Evolutionary conservation across 2,113 vertebrate genomes (phyloP).

Genomic region (Leucosticte australis): DNA sequence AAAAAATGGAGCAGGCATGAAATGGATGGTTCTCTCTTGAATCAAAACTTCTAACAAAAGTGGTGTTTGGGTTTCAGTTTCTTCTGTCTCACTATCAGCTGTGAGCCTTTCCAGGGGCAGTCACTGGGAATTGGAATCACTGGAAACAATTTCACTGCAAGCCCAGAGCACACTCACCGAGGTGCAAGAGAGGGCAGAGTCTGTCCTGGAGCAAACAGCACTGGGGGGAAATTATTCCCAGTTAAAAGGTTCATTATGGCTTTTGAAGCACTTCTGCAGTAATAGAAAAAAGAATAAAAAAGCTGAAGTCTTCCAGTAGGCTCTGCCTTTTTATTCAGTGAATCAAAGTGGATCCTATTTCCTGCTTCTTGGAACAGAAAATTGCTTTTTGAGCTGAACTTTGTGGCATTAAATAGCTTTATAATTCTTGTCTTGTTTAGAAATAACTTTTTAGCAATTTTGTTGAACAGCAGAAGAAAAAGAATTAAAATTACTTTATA

Average conservation of each 20-base stretch:
- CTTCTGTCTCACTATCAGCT: not conserved
- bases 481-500: not conserved
- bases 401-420: not conserved
- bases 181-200: not conserved
- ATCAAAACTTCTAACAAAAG: not conserved
- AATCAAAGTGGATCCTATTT: not conserved
- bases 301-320: not conserved
- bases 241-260: not conserved
- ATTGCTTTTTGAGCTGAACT: not conserved
- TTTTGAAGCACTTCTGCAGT: not conserved
- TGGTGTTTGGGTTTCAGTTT: not conserved
- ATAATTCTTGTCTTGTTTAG: not conserved
- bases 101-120: not conserved
- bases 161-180: not conserved
- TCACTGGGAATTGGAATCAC: not conserved
- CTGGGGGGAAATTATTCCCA: not conserved
- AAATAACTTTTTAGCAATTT: not conserved
- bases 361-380: not conserved
- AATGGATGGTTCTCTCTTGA: not conserved
- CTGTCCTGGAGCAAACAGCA: not conserved
- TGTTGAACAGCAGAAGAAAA: not conserved
- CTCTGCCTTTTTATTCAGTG: not conserved
- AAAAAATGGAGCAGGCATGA: not conserved
- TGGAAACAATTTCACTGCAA: not conserved
- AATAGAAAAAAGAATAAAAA: not conserved